Conservation (phyloP, 92 coral and sea anemone species). For the Porites lobata region DNA sequence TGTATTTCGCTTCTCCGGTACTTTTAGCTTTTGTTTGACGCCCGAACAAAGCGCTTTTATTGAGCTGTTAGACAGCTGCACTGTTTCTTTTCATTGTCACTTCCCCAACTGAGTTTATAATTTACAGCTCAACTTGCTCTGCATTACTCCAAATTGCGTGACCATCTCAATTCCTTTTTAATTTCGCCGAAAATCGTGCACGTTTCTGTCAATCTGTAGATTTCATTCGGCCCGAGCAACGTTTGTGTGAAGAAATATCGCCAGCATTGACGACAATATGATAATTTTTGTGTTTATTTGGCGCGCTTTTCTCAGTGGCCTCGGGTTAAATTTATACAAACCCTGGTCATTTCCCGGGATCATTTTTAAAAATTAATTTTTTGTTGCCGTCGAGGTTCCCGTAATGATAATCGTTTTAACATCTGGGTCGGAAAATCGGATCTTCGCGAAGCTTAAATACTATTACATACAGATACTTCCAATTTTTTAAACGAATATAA, state of each 20-base stretch:
- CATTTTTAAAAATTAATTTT: background rate
- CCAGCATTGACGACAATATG: background rate
- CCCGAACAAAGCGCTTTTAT: slow-evolving; percentile 49
- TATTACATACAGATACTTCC: background rate
- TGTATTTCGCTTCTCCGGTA: background rate
- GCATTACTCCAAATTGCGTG: background rate
- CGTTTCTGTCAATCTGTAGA: background rate
- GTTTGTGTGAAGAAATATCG: background rate
- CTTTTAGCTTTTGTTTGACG: slow-evolving; percentile 27
- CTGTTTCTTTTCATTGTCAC: slow-evolving; percentile 24
- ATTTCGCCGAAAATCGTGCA: background rate
- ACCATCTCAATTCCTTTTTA: background rate
- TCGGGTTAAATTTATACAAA: background rate
- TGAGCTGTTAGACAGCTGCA: slow-evolving; percentile 29
- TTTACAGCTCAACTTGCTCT: slow-evolving; percentile 14
- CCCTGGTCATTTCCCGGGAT: background rate
- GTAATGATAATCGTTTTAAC: slow-evolving; percentile 17
- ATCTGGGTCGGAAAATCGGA: slow-evolving; percentile 21
- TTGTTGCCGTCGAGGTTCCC: background rate
- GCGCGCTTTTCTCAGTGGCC: slow-evolving; percentile 3
- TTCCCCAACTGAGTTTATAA: background rate
- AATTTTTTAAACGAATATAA: no score
- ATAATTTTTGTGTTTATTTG: background rate
- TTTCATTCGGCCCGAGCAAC: background rate
- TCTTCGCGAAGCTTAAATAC: background rate